Evolutionary conservation across 2,888 invertebrate species (phyloP), one percentile per base, ranked within the genome.

Genomic region (Ennomos erosarius): DNA sequence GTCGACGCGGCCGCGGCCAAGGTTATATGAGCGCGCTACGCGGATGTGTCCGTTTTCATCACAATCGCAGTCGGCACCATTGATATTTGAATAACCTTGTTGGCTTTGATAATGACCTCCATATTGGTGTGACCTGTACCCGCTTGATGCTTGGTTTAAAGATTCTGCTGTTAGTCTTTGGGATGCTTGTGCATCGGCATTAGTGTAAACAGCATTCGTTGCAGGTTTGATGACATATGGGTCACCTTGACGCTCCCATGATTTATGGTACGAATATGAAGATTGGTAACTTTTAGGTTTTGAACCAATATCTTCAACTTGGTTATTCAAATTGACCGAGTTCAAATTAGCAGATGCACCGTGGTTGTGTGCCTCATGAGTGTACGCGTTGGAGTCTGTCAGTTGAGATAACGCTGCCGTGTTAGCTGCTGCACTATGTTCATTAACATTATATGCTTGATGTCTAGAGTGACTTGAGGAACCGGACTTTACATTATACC

Each of bases 211-310:
- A 44, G 74, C 78, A 64, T 66, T 72, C 9, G 79, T 73, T 16
- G 70, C 76, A n/a, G 92, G 92, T 66, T 80, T 74, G 38, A 93
- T 93, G 8, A 91, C 76, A 52, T 93, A 93, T 9, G 93, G 93
- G 68, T 91, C 92, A 16, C 92, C 93, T 70, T 88, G 92, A 55
- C 85, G 85, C 69, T 93, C 93, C 93, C 93, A 93, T 26, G 93
- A 84, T 70, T 93, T 93, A 59, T 92, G 91, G 65, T 93, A 93
- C 8, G 92, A 87, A 75, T 91, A 93, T 13, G 92, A 88, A 26
- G 92, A 91, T 11, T 91, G 88, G 68, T 91, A 93, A 73, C 82
- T 83, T 78, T 92, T 92, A 10, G 93, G 93, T 59, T 76, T 82
- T 1, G 78, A 61, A 64, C 69, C 76, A 34, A 76, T 48, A 63